Conservation (phyloP, 2,797 vertebrate species). For the Natrix natrix region DNA sequence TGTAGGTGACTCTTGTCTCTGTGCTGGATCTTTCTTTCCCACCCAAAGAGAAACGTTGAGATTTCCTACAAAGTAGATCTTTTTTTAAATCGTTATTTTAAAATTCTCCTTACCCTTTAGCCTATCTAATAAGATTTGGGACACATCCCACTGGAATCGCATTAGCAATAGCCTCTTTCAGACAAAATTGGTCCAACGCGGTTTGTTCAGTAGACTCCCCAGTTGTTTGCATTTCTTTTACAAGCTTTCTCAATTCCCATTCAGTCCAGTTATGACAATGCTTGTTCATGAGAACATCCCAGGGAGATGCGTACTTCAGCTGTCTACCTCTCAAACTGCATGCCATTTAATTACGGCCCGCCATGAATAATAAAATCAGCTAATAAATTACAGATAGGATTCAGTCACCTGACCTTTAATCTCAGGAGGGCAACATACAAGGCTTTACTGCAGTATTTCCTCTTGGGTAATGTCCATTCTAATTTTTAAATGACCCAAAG, state of each 20-base stretch:
- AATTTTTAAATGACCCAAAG: constrained; percentile 24
- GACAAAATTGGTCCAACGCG: neutral
- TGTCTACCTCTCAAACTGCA: neutral
- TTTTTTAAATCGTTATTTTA: neutral
- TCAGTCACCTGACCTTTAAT: neutral
- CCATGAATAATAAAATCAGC: constrained; percentile 9
- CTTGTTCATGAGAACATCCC: neutral
- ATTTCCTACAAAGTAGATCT: neutral
- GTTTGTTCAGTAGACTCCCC: neutral
- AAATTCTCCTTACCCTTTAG: neutral
- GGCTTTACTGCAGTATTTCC: neutral
- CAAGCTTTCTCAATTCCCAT: neutral
- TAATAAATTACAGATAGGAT: constrained; percentile 18
- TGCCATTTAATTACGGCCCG: neutral
- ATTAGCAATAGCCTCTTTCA: neutral
- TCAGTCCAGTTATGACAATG: neutral
- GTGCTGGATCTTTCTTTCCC: neutral
- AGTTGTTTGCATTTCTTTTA: neutral
- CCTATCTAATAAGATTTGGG: neutral
- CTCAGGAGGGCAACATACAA: neutral
- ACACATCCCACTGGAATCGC: neutral
- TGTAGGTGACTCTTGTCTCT: neutral
- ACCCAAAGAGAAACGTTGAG: neutral
- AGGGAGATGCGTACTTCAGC: neutral
- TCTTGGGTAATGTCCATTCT: neutral